Percentiles rank a stretch among this genome's conserved stretches.
phyloP scores from a whole-genome alignment of 1,140 invertebrate genomes.

The Diorhabda elongata region DNA sequence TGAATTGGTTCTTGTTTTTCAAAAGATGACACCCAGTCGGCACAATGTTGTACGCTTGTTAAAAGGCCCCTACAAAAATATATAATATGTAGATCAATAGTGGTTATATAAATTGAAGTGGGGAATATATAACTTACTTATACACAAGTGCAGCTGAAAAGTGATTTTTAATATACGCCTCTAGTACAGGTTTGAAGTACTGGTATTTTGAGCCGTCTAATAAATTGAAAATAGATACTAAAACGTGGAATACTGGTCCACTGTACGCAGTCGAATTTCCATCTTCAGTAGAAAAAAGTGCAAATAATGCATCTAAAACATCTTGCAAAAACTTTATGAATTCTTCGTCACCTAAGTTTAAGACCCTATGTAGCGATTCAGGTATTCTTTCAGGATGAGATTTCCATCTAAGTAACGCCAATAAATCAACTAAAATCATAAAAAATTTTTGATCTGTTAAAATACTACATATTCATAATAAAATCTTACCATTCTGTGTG shows the following conservation, averaged over 20 bases:
- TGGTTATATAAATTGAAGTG: neutral
- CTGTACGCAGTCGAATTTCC: constrained; percentile 70
- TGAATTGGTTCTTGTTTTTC: constrained; percentile 85
- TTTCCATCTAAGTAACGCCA: constrained; percentile 88
- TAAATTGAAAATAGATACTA: constrained; percentile 88
- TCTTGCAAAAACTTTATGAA: constrained; percentile 96
- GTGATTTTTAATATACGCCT: constrained; percentile 91
- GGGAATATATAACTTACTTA: constrained; percentile 59
- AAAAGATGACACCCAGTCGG: constrained; percentile 77
- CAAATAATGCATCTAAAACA: constrained; percentile 90
- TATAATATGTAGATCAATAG: neutral
- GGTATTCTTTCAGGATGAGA: constrained; percentile 79
- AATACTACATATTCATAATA: constrained; percentile 7
- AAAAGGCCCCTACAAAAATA: constrained; percentile 64
- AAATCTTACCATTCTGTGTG: constrained; percentile 77
- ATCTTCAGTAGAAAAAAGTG: constrained; percentile 90
- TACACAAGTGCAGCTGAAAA: constrained; percentile 95
- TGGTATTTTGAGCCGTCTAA: constrained; percentile 90
- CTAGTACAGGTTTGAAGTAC: constrained; percentile 92
- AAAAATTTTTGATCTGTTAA: neutral
- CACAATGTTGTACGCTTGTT: constrained; percentile 86
- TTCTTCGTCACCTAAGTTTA: constrained; percentile 80
- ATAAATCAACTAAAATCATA: constrained; percentile 67
- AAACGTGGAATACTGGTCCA: constrained; percentile 62
- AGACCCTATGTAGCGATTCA: constrained; percentile 75